Conservation (phyloP, 2,797 vertebrate species). For the Heteromormyrus szaboi region DNA sequence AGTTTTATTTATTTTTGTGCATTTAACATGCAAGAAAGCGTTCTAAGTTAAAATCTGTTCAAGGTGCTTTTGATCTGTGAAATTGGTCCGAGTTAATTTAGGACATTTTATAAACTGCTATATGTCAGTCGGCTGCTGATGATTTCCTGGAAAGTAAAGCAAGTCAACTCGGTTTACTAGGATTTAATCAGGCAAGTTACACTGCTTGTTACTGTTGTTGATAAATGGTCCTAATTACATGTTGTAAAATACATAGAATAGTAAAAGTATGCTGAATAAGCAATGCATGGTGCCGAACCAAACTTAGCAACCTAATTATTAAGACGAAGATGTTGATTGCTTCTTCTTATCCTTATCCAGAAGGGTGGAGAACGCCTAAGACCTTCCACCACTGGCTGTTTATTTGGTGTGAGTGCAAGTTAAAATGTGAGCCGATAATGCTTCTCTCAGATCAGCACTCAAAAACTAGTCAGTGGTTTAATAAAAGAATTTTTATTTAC, state of each 20-base stretch:
- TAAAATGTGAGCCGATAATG: neutral
- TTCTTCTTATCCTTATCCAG: neutral
- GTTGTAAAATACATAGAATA: neutral
- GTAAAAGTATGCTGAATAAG: neutral
- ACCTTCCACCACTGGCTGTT: neutral
- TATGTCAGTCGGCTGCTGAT: neutral
- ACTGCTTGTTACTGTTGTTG: neutral
- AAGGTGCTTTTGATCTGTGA: neutral
- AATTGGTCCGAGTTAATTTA: neutral
- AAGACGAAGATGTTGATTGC: neutral
- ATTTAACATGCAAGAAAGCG: neutral
- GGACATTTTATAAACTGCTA: neutral
- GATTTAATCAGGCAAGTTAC: neutral
- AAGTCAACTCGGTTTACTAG: neutral
- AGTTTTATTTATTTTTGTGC: neutral
- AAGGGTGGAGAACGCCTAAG: neutral
- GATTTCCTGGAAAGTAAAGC: neutral
- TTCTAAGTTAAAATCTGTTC: neutral
- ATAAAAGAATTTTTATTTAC: constrained; percentile 45
- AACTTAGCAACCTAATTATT: neutral
- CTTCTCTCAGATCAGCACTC: neutral
- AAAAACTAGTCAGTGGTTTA: constrained; percentile 12
- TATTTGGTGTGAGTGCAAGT: neutral
- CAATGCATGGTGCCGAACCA: neutral
- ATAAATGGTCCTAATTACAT: neutral